Evolutionary conservation across 2,888 invertebrate species (phyloP).

Genomic region (Stegana nigrithorax): DNA sequence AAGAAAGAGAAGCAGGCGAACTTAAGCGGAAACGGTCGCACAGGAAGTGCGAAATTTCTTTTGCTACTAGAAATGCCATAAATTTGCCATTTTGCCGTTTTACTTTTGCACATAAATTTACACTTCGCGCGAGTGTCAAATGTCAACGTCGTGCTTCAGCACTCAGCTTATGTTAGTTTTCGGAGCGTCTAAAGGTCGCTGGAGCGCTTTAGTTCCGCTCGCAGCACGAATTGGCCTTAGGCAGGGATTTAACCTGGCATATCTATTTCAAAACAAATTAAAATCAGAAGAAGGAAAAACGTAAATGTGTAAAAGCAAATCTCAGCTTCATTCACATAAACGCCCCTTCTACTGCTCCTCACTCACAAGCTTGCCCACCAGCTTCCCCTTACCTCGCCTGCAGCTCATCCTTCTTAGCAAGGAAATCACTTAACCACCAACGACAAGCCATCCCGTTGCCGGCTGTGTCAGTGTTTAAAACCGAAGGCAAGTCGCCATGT

Average conservation of each 20-base stretch:
- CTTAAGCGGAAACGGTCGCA: no score
- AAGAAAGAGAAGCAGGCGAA: no score
- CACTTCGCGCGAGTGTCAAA: background rate
- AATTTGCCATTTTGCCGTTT: background rate
- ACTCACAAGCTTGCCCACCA: no score
- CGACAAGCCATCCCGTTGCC: background rate
- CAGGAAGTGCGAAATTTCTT: background rate
- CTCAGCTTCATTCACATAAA: no score
- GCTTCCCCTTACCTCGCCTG: background rate
- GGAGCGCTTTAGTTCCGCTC: no score
- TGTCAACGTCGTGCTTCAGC: constrained; percentile 11
- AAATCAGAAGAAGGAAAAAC: background rate
- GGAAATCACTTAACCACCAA: constrained; percentile 8
- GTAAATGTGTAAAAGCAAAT: no score
- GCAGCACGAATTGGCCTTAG: background rate
- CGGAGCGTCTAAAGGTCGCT: no score
- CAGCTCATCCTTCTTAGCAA: background rate
- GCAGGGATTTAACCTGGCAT: background rate
- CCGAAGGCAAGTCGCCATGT: background rate
- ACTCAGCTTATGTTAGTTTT: no score
- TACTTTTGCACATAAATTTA: background rate
- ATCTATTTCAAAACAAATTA: background rate
- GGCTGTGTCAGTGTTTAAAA: background rate
- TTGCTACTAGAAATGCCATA: constrained; percentile 5
- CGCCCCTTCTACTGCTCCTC: no score